Conservation (phyloP, 2,113 vertebrate species). For the Carassius gibelio region DNA sequence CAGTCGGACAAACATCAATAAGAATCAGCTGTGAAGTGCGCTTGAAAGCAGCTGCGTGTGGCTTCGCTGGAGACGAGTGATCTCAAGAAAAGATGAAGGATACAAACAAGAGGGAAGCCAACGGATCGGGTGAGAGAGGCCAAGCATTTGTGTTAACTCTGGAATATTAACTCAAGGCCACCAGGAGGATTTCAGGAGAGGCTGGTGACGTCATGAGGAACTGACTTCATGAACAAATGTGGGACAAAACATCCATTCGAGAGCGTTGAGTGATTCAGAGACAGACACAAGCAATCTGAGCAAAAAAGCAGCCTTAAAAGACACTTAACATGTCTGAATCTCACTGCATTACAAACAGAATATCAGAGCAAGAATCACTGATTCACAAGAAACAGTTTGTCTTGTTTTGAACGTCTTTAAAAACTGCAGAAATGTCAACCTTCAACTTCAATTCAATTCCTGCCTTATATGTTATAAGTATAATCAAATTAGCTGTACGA, state of each 20-base stretch:
- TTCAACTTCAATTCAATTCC: background rate
- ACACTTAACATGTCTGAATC: background rate
- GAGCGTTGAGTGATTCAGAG: background rate
- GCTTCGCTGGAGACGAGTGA: conserved; percentile 51
- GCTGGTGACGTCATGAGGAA: background rate
- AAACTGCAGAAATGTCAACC: background rate
- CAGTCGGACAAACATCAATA: conserved; percentile 69
- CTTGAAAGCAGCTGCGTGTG: conserved; percentile 46
- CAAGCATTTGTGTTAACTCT: conserved; percentile 40
- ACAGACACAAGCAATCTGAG: background rate
- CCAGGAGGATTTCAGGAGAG: conserved; percentile 5
- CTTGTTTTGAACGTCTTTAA: background rate
- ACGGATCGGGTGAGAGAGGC: conserved; percentile 30
- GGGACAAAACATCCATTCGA: background rate
- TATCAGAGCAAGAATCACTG: background rate
- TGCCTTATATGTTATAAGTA: too few relatives aligned
- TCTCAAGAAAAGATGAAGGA: conserved; percentile 55
- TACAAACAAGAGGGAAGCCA: conserved; percentile 43
- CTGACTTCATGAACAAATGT: background rate
- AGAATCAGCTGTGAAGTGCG: conserved; percentile 50
- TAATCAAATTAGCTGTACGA: too few relatives aligned
- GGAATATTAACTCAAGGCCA: conserved; percentile 43
- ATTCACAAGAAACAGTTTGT: background rate
- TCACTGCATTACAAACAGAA: background rate
- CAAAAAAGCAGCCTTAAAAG: background rate